phyloP scores from a whole-genome alignment of 2,797 vertebrate genomes.

The Rhinoraja longicauda region DNA sequence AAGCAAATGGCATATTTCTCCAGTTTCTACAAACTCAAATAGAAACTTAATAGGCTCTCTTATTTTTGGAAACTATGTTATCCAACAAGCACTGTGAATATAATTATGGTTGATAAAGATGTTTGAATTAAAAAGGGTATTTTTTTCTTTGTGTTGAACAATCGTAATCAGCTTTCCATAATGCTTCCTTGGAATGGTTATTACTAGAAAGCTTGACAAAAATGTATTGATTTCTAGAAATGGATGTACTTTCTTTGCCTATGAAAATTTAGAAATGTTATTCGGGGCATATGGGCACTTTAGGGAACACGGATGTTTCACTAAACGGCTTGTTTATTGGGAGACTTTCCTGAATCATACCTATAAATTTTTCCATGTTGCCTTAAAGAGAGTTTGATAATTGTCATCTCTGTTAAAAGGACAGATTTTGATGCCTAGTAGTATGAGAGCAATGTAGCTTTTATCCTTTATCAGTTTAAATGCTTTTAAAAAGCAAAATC shows the following conservation, averaged over 20 bases:
- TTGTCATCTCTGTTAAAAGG: slow-evolving; percentile 16
- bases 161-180: slow-evolving; percentile 12
- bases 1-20: neutral
- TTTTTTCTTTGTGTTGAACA: slow-evolving; percentile 30
- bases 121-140: slow-evolving; percentile 3
- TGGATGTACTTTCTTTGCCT: slow-evolving; percentile 17
- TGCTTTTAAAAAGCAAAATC: neutral
- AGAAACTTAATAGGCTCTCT: neutral
- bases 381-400: neutral
- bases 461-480: neutral
- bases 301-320: slow-evolving; percentile 16
- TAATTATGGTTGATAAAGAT: slow-evolving; percentile 21
- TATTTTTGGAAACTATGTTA: neutral
- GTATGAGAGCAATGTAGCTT: neutral
- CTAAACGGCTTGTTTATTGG: neutral
- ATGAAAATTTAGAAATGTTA: slow-evolving; percentile 1
- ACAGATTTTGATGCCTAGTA: neutral
- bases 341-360: slow-evolving; percentile 2
- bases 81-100: neutral
- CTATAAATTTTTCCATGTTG: neutral
- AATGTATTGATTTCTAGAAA: neutral
- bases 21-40: neutral
- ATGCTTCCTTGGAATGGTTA: slow-evolving; percentile 21
- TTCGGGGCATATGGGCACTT: slow-evolving; percentile 19
- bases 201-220: slow-evolving; percentile 21